Base-by-base conservation (phyloP, 1,140 invertebrate genomes). In the Heliothis subflexa region DNA sequence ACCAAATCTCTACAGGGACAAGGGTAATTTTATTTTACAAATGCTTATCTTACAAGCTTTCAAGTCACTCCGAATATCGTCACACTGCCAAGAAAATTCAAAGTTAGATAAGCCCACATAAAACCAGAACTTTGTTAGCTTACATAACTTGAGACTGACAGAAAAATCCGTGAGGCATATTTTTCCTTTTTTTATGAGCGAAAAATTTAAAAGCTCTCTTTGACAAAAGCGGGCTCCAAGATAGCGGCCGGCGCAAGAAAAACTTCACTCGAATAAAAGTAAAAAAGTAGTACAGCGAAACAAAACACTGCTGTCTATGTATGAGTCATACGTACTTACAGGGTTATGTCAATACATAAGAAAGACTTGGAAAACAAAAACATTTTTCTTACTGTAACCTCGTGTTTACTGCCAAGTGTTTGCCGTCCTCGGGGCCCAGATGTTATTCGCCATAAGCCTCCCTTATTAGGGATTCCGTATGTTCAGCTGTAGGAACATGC, bases 391-490 rank as follows among this genome's bases (percentile, higher is more conserved):
- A 83, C 83, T 85, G 84, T 88, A 89, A 90, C 90, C 86, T 86
- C 85, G 87, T 93, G 91, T 93, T 91, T 93, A 89, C 91, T 84
- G 82, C 74, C 85, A 90, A 90, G 85, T 93, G 90, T 93, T 93
- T 93, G 90, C 89, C 86, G 83, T 88, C 86, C 81, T 80, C 85
- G 86, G 83, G 86, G 61, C 91, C 84, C 91, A 93, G 91, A 90
- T 93, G 91, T 91, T 91, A 88, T 91, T 88, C 89, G 84, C 85
- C 83, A 87, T 91, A 93, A 93, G 88, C 90, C 86, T 84, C 85
- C 87, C 89, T 91, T 93, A 93, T 93, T 91, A 91, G 85, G 89
- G 88, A 90, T 91, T 91, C 90, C 85, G 85, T 90, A 83, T 88
- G 85, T 86, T 88, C 84, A 83, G 78, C 83, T 81, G 78, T 81